Evolutionary conservation across 2,888 invertebrate species (phyloP).

Genomic region (Diaprepes abbreviatus): DNA sequence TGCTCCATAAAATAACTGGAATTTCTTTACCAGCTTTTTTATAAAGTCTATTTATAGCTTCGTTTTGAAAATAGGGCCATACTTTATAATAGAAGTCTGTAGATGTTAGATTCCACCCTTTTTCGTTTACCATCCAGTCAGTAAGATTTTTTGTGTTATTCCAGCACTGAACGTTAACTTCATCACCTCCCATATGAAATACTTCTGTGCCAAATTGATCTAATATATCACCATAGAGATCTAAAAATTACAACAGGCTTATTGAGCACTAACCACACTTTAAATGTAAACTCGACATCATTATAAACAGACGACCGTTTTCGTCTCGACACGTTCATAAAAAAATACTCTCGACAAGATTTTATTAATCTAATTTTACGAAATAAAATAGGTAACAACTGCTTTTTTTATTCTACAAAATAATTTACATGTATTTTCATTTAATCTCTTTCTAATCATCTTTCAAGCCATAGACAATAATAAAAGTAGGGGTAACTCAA

Average conservation of each 20-base stretch:
- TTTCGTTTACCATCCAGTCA: conserved; percentile 74
- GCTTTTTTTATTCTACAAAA: too few relatives aligned
- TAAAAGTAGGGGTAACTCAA: too few relatives aligned
- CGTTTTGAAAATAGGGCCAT: conserved; percentile 81
- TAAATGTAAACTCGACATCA: too few relatives aligned
- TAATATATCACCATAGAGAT: conserved; percentile 81
- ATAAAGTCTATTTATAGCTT: conserved; percentile 71
- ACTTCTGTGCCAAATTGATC: conserved; percentile 72
- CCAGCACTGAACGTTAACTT: conserved; percentile 88
- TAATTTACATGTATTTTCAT: too few relatives aligned
- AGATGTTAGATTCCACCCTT: conserved; percentile 70
- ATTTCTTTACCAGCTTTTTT: conserved; percentile 70
- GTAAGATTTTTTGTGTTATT: conserved; percentile 69
- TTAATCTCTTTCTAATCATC: too few relatives aligned
- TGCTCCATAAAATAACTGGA: conserved; percentile 84
- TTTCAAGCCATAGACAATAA: too few relatives aligned
- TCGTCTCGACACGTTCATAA: too few relatives aligned
- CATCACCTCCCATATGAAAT: conserved; percentile 93
- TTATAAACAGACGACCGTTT: too few relatives aligned
- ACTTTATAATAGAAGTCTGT: conserved; percentile 73
- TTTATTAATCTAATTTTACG: too few relatives aligned
- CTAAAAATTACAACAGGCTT: conserved; percentile 70
- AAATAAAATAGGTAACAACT: too few relatives aligned
- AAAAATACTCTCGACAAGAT: too few relatives aligned
- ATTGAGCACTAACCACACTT: too few relatives aligned